A percentile compares a stretch with the other conserved stretches of the same genome.
These are phyloP conservation scores for Colletes gigas DNA, from an alignment of 1,140 invertebrate species.

Conservation along the genomic window DNA sequence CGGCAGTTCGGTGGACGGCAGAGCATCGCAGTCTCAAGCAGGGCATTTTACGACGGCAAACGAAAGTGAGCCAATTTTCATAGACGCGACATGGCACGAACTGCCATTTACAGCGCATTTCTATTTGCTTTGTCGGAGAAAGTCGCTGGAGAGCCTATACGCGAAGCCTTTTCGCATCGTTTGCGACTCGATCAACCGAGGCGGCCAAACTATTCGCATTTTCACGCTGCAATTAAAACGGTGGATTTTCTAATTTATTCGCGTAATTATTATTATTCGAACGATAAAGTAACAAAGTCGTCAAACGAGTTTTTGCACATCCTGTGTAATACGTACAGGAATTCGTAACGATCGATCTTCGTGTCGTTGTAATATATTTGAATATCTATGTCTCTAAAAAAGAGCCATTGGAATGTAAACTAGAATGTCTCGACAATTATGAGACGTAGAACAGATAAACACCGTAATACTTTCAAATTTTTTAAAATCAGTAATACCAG, in stretches of 20 bases:
- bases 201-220: neutral
- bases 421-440: too few species aligned
- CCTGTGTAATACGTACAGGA: neutral
- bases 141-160: slow-evolving; percentile 24
- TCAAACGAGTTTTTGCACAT: neutral
- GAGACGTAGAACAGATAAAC: too few species aligned
- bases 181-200: slow-evolving; percentile 33
- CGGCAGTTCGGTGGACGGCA: neutral
- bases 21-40: slow-evolving; percentile 1
- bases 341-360: neutral
- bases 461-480: too few species aligned
- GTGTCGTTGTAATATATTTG: too few species aligned
- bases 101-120: slow-evolving; percentile 42
- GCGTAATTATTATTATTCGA: neutral
- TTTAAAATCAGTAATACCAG: too few species aligned
- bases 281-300: neutral
- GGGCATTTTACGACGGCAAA: slow-evolving; percentile 34
- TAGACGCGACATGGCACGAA: slow-evolving; percentile 42
- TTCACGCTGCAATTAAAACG: slow-evolving; percentile 12
- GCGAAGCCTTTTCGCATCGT: slow-evolving; percentile 32
- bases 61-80: slow-evolving; percentile 59
- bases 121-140: slow-evolving; percentile 62
- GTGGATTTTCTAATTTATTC: neutral
- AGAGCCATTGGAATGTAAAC: too few species aligned
- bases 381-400: too few species aligned